phyloP scores from a whole-genome alignment of 1,140 invertebrate genomes.

The Apis cerana region DNA sequence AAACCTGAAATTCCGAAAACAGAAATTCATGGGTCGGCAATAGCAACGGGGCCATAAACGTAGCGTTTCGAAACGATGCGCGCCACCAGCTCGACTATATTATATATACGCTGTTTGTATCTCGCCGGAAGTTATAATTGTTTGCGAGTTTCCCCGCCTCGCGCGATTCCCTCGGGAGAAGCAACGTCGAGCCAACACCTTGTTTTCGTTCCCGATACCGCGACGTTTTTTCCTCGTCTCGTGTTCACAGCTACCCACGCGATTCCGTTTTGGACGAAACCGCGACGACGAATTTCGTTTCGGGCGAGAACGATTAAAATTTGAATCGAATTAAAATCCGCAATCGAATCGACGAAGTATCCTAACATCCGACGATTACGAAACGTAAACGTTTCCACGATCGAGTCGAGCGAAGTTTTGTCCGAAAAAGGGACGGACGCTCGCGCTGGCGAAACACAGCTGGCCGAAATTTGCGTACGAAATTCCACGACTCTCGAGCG shows the following conservation, averaged over 20 bases:
- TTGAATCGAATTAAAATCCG: background rate
- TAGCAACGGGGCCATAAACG: conserved; percentile 72
- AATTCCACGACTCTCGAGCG: no score
- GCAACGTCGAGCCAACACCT: conserved; percentile 24
- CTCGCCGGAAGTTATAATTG: conserved; percentile 77
- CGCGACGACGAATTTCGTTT: background rate
- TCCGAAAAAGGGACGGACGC: no score
- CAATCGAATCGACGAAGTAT: background rate
- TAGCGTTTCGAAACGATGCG: conserved; percentile 68
- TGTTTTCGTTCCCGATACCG: conserved; percentile 14
- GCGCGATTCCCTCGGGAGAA: conserved; percentile 58
- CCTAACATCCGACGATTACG: no score
- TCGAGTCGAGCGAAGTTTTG: no score
- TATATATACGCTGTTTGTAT: conserved; percentile 53
- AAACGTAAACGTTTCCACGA: no score
- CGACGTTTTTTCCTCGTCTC: conserved; percentile 18
- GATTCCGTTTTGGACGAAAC: no score
- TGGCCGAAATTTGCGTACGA: no score
- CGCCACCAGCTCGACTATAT: conserved; percentile 56
- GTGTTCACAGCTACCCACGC: background rate
- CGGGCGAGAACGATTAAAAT: background rate
- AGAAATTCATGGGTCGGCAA: conserved; percentile 66
- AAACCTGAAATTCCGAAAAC: conserved; percentile 62
- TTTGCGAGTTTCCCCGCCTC: conserved; percentile 69
- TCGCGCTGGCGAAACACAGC: no score